Evolutionary conservation across 2,888 invertebrate genomes (phyloP), one percentile per base, ranked within the genome.

Genomic region (Spilarctia lutea): DNA sequence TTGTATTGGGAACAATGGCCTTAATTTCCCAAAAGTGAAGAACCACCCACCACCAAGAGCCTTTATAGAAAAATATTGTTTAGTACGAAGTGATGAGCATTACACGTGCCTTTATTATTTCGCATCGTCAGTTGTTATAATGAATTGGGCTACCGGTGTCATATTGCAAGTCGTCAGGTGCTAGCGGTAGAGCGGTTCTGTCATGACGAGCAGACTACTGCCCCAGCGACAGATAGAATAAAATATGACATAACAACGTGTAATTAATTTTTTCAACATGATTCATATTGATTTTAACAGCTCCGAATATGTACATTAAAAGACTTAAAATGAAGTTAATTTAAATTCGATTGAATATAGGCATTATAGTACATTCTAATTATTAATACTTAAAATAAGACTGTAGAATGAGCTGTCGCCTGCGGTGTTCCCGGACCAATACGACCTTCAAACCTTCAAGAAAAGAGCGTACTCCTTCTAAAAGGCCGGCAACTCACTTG

Each of bases 71-170:
- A 67, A 16, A 27, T 20, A 20, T 67, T 66, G n/a, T 67, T 52
- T 20, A 39, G 30, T 42, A 3, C 30, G 45, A 45, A 45, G 18
- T 67, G 10, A 18, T 8, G 20, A 18, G 18, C 27, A 68, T 45
- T 68, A 68, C 68, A 56, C 52, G 68, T 68, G 69, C n/a, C 16
- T n/a, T 18, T 60, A 11, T 30, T n/a, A 70, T 30, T 63, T 71
- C 11, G 71, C 71, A 20, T 30, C 39, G 39, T 63, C 68, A 68
- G 71, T 71, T 30, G 42, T 56, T 71, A 8, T 71, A 60, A 24
- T n/a, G 56, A 69, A 68, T 67, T 33, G 68, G 48, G 68, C 68
- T 48, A 33, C 68, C 24, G 48, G 48, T 68, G 6, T 68, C 30
- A 24, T 48, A 48, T 68, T 68, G 6, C 33, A 18, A 33, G 33